These are phyloP conservation scores for Ypsolopha sequella DNA, from an alignment of 2,888 invertebrate species.

Conservation along the genomic window DNA sequence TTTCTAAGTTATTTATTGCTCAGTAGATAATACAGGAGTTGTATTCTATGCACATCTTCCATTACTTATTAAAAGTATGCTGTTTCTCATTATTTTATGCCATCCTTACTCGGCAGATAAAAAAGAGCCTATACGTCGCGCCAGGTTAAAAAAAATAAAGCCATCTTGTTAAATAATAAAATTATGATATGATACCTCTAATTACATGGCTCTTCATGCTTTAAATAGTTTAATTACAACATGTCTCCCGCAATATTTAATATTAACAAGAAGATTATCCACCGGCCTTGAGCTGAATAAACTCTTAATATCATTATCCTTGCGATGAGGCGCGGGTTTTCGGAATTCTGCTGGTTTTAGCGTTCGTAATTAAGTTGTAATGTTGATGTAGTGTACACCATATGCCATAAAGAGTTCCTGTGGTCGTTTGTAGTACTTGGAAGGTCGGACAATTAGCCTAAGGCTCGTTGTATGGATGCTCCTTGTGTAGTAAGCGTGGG, in stretches of 20 bases:
- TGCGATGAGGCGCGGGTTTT: not conserved
- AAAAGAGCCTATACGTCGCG: not conserved
- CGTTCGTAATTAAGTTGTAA: not conserved
- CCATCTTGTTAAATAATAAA: not conserved
- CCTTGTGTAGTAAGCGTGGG: not conserved
- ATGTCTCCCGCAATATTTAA: not conserved
- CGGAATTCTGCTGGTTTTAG: not conserved
- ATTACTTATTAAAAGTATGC: conserved; percentile 1
- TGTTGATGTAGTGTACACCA: not conserved
- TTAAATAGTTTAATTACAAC: conserved; percentile 3
- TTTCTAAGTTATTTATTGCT: not conserved
- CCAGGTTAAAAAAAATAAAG: not conserved
- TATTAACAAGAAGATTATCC: not conserved
- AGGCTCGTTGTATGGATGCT: not conserved
- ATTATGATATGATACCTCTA: not conserved
- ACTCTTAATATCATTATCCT: not conserved
- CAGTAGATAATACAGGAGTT: not conserved
- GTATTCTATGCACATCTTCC: not conserved
- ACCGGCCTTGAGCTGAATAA: not conserved
- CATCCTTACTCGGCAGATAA: not conserved
- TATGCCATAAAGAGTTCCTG: not conserved
- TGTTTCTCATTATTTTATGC: not conserved
- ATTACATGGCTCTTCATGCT: not conserved
- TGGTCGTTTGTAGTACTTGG: not conserved
- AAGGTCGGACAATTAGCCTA: not conserved